Base-by-base conservation (phyloP, 2,888 invertebrate species). In the Empis stercorea region DNA sequence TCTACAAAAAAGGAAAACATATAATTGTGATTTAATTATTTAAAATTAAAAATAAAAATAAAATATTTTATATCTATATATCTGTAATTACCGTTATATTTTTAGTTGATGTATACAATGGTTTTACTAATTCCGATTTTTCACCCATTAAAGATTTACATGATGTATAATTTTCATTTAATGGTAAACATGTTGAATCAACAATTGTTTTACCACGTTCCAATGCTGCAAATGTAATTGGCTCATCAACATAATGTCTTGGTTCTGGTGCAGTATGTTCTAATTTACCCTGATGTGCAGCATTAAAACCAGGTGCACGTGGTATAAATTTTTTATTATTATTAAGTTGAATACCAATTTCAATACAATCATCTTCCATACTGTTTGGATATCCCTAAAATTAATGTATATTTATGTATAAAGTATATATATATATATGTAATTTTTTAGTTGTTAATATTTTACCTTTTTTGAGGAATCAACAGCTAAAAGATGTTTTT, bases 1-100 rank as follows among this genome's bases (percentile, higher is more conserved):
- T 65, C 61, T 68, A 83, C 75, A 47, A 30, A 39, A 44, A n/a
- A 32, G 32, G n/a, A n/a, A 32, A 32, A 13, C 10, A 32, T 5
- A 13, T 5, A 32, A 5, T 32, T 5, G 3, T 13, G 7, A 32
- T 13, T 32, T 13, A 32, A 32, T 13, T n/a, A n/a, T n/a, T n/a
- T n/a, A n/a, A n/a, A n/a, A n/a, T n/a, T n/a, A n/a, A n/a, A n/a
- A n/a, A n/a, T n/a, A n/a, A n/a, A n/a, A n/a, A n/a, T n/a, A n/a
- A n/a, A n/a, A n/a, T n/a, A n/a, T n/a, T n/a, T n/a, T n/a, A n/a
- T n/a, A n/a, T n/a, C n/a, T n/a, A n/a, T n/a, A n/a, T n/a, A n/a
- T n/a, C n/a, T n/a, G n/a, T n/a, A 54, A 56, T 55, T 55, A 60
- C 57, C 54, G 58, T 51, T 49, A 56, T 54, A 13, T 54, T 48